A percentile compares a stretch with the other conserved stretches of the same genome.
These are phyloP conservation scores for Maylandia zebra DNA, from an alignment of 2,113 vertebrate species.

Conservation along the genomic window DNA sequence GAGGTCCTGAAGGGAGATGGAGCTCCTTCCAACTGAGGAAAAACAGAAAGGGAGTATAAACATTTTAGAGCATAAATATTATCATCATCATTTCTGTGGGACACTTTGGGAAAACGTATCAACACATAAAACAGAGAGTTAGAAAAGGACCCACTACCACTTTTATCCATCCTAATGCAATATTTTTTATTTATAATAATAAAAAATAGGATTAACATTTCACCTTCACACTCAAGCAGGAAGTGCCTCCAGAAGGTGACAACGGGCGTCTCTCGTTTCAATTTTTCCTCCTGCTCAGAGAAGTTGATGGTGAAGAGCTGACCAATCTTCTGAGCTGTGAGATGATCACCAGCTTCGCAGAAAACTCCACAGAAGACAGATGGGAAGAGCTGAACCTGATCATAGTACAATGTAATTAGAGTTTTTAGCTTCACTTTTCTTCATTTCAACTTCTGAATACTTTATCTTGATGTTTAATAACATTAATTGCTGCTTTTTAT, in stretches of 20 bases:
- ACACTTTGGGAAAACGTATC: not conserved
- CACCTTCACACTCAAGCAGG: constrained; percentile 82
- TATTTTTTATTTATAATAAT: not conserved
- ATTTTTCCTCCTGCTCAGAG: constrained; percentile 54
- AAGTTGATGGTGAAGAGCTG: constrained; percentile 73
- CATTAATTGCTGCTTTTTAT: not conserved
- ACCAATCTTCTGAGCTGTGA: constrained; percentile 71
- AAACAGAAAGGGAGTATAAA: not conserved
- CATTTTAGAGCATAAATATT: not conserved
- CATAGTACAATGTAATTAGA: not conserved
- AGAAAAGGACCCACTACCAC: not conserved
- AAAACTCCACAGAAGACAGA: constrained; percentile 74
- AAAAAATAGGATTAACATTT: not conserved
- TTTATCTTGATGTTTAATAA: not conserved
- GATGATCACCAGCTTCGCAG: constrained; percentile 69
- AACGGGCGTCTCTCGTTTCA: constrained; percentile 37
- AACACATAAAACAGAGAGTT: not conserved
- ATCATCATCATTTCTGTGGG: not conserved
- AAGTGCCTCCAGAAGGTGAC: constrained; percentile 81
- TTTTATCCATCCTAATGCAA: not conserved
- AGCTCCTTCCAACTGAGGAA: constrained; percentile 77
- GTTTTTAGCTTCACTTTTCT: not conserved
- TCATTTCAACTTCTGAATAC: not conserved
- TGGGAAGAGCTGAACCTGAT: constrained; percentile 77
- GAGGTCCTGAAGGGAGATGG: constrained; percentile 81